Evolutionary conservation across 37 sponge, comb jelly and placozoan species (phyloP).

Genomic region (Chondrosia reniformis): DNA sequence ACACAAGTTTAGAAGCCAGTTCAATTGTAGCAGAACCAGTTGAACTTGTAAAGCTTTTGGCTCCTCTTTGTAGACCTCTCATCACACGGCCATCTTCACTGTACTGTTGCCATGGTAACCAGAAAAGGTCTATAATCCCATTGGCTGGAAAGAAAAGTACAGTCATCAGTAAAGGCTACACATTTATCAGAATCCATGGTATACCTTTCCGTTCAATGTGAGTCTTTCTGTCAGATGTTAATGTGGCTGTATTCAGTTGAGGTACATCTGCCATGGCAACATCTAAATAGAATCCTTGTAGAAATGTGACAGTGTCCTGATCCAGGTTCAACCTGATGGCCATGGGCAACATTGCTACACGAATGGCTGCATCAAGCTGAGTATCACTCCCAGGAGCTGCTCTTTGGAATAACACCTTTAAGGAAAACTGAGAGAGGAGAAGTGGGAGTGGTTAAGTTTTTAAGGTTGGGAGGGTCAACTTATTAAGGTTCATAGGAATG

Average conservation of each 20-base stretch:
- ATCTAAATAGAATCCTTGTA: slow-evolving; percentile 70
- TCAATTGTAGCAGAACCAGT: slow-evolving; percentile 87
- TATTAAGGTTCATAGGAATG: too few species aligned
- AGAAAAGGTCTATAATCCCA: slow-evolving; percentile 84
- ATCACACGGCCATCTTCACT: slow-evolving; percentile 91
- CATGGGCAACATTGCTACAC: slow-evolving; percentile 79
- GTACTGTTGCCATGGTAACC: slow-evolving; percentile 95
- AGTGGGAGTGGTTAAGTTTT: too few species aligned
- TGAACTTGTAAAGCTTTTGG: slow-evolving; percentile 81
- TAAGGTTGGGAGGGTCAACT: too few species aligned
- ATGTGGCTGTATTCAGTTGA: too few species aligned
- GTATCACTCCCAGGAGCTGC: slow-evolving; percentile 44
- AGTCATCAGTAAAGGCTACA: too few species aligned
- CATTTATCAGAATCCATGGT: too few species aligned
- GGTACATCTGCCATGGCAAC: slow-evolving; percentile 18
- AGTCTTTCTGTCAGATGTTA: too few species aligned
- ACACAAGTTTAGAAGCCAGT: slow-evolving; percentile 67
- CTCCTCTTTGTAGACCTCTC: slow-evolving; percentile 89
- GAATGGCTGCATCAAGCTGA: slow-evolving; percentile 60
- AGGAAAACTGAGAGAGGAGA: slow-evolving; percentile 47
- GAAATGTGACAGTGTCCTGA: slow-evolving; percentile 85
- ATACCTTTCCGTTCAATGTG: too few species aligned
- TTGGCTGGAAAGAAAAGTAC: slow-evolving; percentile 48
- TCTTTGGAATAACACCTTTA: slow-evolving; percentile 69
- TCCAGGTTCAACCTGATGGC: slow-evolving; percentile 91